Base-by-base conservation (phyloP, 2,797 vertebrate species). In the Rhadinocentrus ornatus region DNA sequence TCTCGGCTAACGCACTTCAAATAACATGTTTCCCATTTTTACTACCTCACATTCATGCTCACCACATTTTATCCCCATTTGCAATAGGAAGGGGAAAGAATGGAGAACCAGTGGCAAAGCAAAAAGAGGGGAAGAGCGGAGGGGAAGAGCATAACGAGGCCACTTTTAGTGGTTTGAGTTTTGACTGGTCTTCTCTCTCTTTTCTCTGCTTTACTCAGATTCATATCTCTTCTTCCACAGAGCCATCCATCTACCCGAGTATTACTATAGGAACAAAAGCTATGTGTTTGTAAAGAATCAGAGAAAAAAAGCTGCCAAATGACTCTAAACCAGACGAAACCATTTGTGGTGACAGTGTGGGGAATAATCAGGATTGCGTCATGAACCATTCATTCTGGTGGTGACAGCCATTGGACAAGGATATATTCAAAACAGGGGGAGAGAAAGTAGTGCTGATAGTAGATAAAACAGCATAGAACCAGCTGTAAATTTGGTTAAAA, bases 101-200 rank as follows among this genome's bases (percentile, higher is more conserved):
- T 24, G 68, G 67, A 69, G 76, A 52, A 56, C 22, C 59, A 69
- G 59, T 13, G 63, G 31, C 32, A 53, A 80, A 69, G 70, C 13
- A 72, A 84, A 85, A 74, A 70, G 66, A 83, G 77, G 79, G 69
- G 80, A 80, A 78, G 75, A 80, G 71, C 29, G 31, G 64, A 73
- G 69, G 56, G 53, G 71, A 63, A 76, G 62, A 74, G 53, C 15
- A 24, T 69, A 75, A 79, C 59, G 52, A 76, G 71, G 63, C 78
- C 88, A 67, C 83, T 88, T 85, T 90, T 86, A 82, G 81, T 82
- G 89, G 81, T 86, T 90, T 89, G 54, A 73, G 77, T 79, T 79
- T 67, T 66, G 80, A 85, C 71, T 81, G 53, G 41, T 78, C 68
- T 52, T 32, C 29, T 26, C 26, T 66, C 29, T 61, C 66, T 31